phyloP scores from a whole-genome alignment of 2,113 vertebrate genomes.

The Datnioides undecimradiatus region DNA sequence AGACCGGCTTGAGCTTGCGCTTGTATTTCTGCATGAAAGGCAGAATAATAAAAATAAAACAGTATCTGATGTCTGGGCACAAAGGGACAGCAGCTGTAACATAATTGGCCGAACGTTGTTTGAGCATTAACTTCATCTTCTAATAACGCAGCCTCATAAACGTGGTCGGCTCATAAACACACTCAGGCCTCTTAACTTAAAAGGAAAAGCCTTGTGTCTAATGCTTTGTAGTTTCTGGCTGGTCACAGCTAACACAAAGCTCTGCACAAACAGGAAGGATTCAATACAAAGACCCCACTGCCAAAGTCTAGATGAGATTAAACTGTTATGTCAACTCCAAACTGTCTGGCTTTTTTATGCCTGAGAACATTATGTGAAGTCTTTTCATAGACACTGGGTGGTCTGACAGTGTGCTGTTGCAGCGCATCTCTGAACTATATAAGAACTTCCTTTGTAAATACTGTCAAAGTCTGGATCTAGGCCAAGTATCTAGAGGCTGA shows the following conservation, averaged over 20 bases:
- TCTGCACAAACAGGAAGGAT: constrained; percentile 62
- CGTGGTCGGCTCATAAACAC: constrained; percentile 29
- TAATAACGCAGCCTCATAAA: constrained; percentile 44
- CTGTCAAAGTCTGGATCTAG: constrained; percentile 69
- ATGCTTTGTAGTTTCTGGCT: constrained; percentile 41
- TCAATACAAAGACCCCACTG: constrained; percentile 7
- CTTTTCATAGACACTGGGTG: constrained; percentile 53
- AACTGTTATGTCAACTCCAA: constrained; percentile 33
- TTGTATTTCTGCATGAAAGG: constrained; percentile 22
- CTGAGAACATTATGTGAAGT: constrained; percentile 30
- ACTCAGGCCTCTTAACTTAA: constrained; percentile 34
- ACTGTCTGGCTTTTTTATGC: constrained; percentile 30
- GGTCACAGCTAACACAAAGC: constrained; percentile 41
- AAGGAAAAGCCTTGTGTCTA: constrained; percentile 45
- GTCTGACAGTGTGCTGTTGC: constrained; percentile 47
- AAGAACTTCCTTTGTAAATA: constrained; percentile 51
- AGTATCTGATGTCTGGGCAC: constrained; percentile 42
- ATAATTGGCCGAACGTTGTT: constrained; percentile 25
- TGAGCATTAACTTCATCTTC: constrained; percentile 43
- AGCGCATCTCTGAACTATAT: constrained; percentile 32
- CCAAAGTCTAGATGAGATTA: constrained; percentile 38
- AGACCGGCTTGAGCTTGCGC: constrained; percentile 25
- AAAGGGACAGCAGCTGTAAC: constrained; percentile 40
- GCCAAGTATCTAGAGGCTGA: constrained; percentile 60
- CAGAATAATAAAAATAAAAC: constrained; percentile 32